Evolutionary conservation across 2,888 invertebrate genomes (phyloP).

Genomic region (Sabellastarte sp.): DNA sequence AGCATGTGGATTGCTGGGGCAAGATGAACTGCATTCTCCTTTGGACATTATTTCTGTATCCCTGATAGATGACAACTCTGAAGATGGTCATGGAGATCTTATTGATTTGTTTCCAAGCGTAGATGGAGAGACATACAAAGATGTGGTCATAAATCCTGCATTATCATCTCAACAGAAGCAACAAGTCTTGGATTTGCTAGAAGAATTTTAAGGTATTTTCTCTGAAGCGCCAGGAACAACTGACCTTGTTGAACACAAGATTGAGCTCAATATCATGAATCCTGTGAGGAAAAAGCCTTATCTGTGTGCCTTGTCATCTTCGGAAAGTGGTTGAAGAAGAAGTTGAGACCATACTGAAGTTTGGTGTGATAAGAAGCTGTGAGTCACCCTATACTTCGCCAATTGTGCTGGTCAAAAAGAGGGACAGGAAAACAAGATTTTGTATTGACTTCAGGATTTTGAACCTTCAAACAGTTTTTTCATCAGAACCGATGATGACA

Average conservation of each 20-base stretch:
- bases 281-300: not conserved
- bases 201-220: not conserved
- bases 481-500: not conserved
- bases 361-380: not conserved
- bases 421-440: not conserved
- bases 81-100: no score
- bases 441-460: not conserved
- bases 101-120: no score
- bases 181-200: not conserved
- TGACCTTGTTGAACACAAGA: not conserved
- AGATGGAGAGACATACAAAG: not conserved
- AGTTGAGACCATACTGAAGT: not conserved
- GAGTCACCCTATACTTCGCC: not conserved
- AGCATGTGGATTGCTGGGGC: no score
- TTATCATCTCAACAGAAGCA: not conserved
- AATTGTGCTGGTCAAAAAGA: not conserved
- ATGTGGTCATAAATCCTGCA: not conserved
- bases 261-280: not conserved
- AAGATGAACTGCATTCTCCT: no score
- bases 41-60: no score
- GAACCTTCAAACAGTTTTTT: not conserved
- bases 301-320: not conserved
- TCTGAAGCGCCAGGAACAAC: not conserved
- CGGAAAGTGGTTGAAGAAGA: not conserved
- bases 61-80: no score